Base-by-base conservation (phyloP, 92 coral and sea anemone species). In the Palythoa grandiflora region DNA sequence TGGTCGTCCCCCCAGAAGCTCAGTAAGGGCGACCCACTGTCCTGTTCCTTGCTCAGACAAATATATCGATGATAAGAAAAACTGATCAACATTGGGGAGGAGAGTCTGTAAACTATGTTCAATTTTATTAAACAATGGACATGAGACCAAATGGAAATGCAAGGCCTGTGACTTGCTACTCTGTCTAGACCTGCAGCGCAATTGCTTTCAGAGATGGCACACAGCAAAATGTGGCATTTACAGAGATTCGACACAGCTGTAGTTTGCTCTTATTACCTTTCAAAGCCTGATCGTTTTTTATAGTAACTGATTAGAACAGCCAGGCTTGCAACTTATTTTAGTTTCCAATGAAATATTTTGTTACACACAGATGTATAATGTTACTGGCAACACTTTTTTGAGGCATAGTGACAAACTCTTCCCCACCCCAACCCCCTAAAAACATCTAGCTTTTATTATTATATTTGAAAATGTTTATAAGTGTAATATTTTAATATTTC, bases 1-100 rank as follows among this genome's bases (percentile, higher is more conserved):
- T 59, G 91, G 91, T 60, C 76, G 75, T 54, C 91, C 87, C 55
- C 70, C 39, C 71, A 68, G 83, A 73, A 80, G 81, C 21, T 71
- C 80, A 19, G 91, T 88, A 39, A 68, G 75, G 16, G 88, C 76
- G 9, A 68, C 61, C 5, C 88, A 88, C 19, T 88, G 88, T 53
- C 91, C 78, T 1, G 83, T 88, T 68, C 83, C 84, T 60, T 13
- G n/a, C 19, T 13, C 66, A 15, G 19, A 13, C 19, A 15, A 60
- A 60, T 15, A 60, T 60, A 2, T 60, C 1, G 19, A 15, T 5
- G 17, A 60, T 3, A 60, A 60, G 17, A 14, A 17, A 70, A 35
- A 17, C 70, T 35, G 48, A 15, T 51, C 87, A 71, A 52, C 40
- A 52, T 12, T 57, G 50, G 12, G 80, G 47, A 9, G 38, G 38